Conservation (phyloP, 2,113 vertebrate genomes). For the Electrona antarctica region DNA sequence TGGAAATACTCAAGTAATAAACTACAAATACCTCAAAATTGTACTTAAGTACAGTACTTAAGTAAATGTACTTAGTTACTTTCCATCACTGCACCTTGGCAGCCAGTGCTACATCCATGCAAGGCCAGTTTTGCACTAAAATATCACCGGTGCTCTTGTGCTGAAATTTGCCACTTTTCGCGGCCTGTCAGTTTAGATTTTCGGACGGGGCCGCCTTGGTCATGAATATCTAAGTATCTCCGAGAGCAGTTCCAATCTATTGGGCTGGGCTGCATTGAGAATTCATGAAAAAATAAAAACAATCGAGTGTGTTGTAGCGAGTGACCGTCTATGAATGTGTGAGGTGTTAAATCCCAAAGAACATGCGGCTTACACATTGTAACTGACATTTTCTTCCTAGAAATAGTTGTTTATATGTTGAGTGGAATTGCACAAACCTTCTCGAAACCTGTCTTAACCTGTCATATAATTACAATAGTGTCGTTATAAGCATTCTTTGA, state of each 20-base stretch:
- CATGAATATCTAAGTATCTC: constrained; percentile 62
- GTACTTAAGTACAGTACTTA: too few relatives aligned
- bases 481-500: too few relatives aligned
- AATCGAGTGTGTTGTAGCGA: not conserved
- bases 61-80: too few relatives aligned
- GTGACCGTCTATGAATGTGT: not conserved
- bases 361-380: not conserved
- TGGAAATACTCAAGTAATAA: too few relatives aligned
- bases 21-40: too few relatives aligned
- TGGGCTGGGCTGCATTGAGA: constrained; percentile 3
- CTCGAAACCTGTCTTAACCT: too few relatives aligned
- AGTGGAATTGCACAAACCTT: too few relatives aligned
- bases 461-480: too few relatives aligned
- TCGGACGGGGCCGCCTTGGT: constrained; percentile 31
- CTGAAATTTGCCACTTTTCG: constrained; percentile 14
- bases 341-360: not conserved
- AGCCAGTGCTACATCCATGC: too few relatives aligned
- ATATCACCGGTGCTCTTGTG: too few relatives aligned
- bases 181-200: constrained; percentile 65
- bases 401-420: not conserved
- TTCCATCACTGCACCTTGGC: too few relatives aligned
- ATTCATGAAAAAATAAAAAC: constrained; percentile 4
- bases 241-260: constrained; percentile 62
- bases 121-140: too few relatives aligned
- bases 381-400: not conserved